These are phyloP conservation scores for Hyperopisus bebe DNA, from an alignment of 2,113 vertebrate species.

Conservation along the genomic window DNA sequence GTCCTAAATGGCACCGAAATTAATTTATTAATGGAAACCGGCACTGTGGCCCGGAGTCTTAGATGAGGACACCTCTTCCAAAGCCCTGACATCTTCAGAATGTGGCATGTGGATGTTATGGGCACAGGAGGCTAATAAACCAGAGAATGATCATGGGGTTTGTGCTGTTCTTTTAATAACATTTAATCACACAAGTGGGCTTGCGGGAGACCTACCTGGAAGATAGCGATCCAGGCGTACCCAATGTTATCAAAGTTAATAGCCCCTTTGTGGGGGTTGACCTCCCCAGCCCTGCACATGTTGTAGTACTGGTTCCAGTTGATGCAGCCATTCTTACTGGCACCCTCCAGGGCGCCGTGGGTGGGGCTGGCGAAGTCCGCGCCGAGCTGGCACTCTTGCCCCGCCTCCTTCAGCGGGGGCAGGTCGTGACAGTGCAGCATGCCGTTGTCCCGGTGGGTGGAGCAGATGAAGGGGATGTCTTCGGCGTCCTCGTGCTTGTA, in stretches of 20 bases:
- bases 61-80: neutral
- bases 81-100: neutral
- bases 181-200: neutral
- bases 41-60: neutral
- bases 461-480: constrained; percentile 93
- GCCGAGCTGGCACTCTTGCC: constrained; percentile 72
- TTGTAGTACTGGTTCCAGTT: constrained; percentile 97
- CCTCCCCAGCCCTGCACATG: constrained; percentile 74
- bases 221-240: constrained; percentile 98
- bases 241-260: constrained; percentile 98
- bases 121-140: neutral
- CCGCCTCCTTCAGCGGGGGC: constrained; percentile 69
- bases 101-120: neutral
- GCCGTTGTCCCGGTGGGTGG: constrained; percentile 80
- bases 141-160: neutral
- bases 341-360: constrained; percentile 46
- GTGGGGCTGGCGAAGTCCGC: constrained; percentile 55
- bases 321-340: constrained; percentile 69
- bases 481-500: constrained; percentile 80
- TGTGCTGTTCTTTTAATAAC: neutral
- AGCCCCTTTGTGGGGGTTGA: constrained; percentile 93
- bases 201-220: constrained; percentile 71
- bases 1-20: neutral
- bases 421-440: constrained; percentile 87
- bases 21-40: neutral